Evolutionary conservation across 2,888 invertebrate genomes (phyloP), one percentile per base, ranked within the genome.

Genomic region (Brachyopa scutellaris): DNA sequence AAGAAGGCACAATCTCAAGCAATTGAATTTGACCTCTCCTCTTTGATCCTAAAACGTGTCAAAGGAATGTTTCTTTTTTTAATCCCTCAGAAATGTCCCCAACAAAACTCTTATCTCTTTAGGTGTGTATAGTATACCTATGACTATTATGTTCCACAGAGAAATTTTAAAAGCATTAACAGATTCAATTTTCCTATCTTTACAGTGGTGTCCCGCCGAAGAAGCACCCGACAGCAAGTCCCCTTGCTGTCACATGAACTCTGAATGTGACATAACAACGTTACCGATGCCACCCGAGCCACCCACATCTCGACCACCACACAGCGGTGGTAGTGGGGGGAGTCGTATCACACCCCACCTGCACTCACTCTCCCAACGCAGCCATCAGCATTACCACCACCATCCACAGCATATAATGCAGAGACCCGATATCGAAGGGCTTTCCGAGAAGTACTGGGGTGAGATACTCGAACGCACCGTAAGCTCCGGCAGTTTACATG

Each of bases 381-480:
- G 73, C 23, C 82, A 83, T 62, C 84, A 73, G 33, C 78, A 74
- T 73, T 78, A 62, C 40, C 84, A 70, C 64, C 85, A 59, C 45
- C 72, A 73, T 53, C 76, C 55, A 5, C 62, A 42, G 33, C 57
- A 80, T 2, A 85, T 84, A 1, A 85, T 86, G 36, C 86, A 88
- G 17, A 87, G 90, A 84, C 92, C 92, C 57, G 94, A 94, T 86
- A 92, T 93, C 84, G 94, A 94, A 87, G 93, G 94, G 0, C 91
- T 94, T 0, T 93, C 94, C 13, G 94, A 94, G 88, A 94, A 94
- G 88, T 94, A 94, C 87, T 94, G 94, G 94, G 94, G 94, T 19
- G 95, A 95, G 91, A 95, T 95, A 86, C 91, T 95, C 85, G 95
- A 95, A 88, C 92, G 95, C 5, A 95, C 95, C 0, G 93, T 95